Evolutionary conservation across 2,113 vertebrate species (phyloP).

Genomic region (Crocuta crocuta): DNA sequence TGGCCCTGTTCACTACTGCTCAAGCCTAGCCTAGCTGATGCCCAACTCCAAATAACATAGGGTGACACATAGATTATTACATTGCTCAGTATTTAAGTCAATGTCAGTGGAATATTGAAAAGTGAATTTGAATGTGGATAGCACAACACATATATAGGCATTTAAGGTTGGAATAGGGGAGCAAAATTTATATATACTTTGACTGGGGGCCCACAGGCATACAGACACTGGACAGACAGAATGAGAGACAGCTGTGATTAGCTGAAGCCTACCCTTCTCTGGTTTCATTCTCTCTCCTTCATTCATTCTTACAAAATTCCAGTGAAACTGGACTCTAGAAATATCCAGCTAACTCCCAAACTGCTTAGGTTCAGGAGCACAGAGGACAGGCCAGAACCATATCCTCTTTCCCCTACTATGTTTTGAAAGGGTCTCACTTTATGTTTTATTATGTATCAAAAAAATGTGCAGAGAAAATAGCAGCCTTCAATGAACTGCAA

Average conservation of each 20-base stretch:
- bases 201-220: rapidly evolving
- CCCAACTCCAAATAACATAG: background rate
- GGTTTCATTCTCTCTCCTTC: background rate
- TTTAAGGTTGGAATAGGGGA: background rate
- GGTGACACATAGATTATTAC: background rate
- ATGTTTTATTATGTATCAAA: background rate
- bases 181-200: background rate
- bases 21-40: background rate
- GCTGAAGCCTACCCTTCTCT: background rate
- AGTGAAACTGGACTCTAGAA: background rate
- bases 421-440: background rate
- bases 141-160: background rate
- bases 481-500: background rate
- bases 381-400: background rate
- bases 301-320: background rate
- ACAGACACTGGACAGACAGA: background rate
- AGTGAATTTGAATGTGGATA: background rate
- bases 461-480: background rate
- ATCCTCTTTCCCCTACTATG: background rate
- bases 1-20: background rate
- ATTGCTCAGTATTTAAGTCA: background rate
- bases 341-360: background rate
- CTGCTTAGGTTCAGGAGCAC: background rate
- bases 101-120: background rate
- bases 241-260: background rate